Evolutionary conservation across 2,113 vertebrate species (phyloP).

Genomic region (Piaya cayana): DNA sequence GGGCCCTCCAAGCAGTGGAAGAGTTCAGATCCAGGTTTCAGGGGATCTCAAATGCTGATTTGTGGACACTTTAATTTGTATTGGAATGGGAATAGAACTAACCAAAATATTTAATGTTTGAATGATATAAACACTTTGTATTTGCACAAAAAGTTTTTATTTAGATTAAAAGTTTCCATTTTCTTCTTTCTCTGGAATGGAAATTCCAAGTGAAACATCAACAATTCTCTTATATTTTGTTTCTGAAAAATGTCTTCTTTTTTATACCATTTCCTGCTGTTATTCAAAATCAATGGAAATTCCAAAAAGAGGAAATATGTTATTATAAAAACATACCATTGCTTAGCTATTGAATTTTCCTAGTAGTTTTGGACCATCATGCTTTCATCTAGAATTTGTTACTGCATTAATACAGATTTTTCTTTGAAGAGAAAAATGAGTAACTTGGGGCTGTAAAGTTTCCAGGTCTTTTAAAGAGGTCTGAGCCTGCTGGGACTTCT

Average conservation of each 20-base stretch:
- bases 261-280: background rate
- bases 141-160: background rate
- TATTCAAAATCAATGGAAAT: background rate
- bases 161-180: background rate
- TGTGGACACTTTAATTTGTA: background rate
- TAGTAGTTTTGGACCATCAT: background rate
- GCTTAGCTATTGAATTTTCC: background rate
- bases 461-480: background rate
- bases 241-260: background rate
- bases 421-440: background rate
- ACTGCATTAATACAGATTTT: background rate
- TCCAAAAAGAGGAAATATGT: background rate
- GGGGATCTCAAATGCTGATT: background rate
- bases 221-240: background rate
- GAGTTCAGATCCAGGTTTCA: background rate
- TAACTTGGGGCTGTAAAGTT: background rate
- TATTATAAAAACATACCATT: background rate
- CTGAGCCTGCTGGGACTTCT: background rate
- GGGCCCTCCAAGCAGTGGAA: no score
- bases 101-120: background rate
- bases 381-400: background rate
- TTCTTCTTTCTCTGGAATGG: background rate
- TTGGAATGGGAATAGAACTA: background rate
- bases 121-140: background rate
- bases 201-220: background rate